These are phyloP conservation scores for Camponotus fellah DNA, from an alignment of 2,888 invertebrate genomes.

Conservation along the genomic window DNA sequence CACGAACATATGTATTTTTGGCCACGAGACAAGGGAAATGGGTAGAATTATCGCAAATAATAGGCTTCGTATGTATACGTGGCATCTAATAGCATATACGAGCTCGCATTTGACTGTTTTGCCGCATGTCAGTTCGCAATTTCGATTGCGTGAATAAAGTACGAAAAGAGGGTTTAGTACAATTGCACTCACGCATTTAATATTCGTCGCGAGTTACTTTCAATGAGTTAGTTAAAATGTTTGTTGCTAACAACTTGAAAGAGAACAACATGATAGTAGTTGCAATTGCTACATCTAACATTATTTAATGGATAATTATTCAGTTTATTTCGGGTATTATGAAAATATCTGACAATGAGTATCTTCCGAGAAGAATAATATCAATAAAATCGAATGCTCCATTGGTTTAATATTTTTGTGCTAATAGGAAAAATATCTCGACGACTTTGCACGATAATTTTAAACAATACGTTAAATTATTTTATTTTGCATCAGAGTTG, in stretches of 20 bases:
- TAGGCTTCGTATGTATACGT: constrained; percentile 53
- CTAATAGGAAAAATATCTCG: not conserved
- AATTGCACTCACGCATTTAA: constrained; percentile 37
- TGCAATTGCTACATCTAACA: not conserved
- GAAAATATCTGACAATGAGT: not conserved
- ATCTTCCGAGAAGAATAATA: not conserved
- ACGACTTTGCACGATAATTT: not conserved
- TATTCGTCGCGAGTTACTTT: not conserved
- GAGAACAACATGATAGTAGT: not conserved
- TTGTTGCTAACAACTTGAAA: not conserved
- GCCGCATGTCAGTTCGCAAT: constrained; percentile 40
- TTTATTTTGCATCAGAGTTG: not conserved
- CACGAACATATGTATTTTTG: constrained; percentile 40
- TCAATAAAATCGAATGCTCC: not conserved
- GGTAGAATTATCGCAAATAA: constrained; percentile 48
- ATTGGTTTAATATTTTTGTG: not conserved
- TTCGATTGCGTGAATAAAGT: constrained; percentile 39
- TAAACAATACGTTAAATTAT: not conserved
- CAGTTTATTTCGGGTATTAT: not conserved
- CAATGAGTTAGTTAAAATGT: not conserved
- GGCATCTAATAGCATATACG: constrained; percentile 47
- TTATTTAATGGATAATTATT: not conserved
- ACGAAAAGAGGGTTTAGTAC: constrained; percentile 42
- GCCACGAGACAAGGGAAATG: constrained; percentile 21
- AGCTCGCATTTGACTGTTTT: constrained; percentile 41